These are phyloP conservation scores for Planiliza haematocheilus DNA, from an alignment of 2,113 vertebrate species.

Conservation along the genomic window DNA sequence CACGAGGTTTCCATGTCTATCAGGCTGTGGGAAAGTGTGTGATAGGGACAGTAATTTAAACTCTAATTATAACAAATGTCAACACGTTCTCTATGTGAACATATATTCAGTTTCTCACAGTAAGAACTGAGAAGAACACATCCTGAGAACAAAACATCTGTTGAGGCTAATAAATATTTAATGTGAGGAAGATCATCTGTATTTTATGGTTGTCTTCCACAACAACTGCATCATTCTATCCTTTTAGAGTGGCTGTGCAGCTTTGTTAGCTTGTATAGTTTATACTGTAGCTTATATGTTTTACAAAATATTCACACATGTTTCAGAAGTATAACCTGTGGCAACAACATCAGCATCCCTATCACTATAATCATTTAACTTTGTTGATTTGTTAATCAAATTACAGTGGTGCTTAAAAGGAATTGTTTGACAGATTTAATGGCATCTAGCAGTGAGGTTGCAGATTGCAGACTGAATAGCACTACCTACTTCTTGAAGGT, in stretches of 20 bases:
- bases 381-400: too few species aligned
- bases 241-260: background rate
- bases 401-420: too few species aligned
- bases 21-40: conserved; percentile 34
- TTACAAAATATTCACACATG: background rate
- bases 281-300: background rate
- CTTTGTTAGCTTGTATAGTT: too few species aligned
- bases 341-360: background rate
- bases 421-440: too few species aligned
- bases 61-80: background rate
- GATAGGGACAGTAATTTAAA: conserved; percentile 22
- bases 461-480: too few species aligned
- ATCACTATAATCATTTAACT: too few species aligned
- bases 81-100: background rate
- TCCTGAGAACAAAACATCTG: background rate
- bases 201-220: background rate
- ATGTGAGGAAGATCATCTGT: background rate
- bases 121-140: background rate
- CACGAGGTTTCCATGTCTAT: conserved; percentile 46
- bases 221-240: background rate
- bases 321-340: background rate
- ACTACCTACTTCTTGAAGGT: too few species aligned
- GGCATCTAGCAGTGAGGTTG: too few species aligned
- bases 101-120: background rate
- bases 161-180: background rate